Evolutionary conservation across 1,140 invertebrate genomes (phyloP).

Genomic region (Musca domestica): DNA sequence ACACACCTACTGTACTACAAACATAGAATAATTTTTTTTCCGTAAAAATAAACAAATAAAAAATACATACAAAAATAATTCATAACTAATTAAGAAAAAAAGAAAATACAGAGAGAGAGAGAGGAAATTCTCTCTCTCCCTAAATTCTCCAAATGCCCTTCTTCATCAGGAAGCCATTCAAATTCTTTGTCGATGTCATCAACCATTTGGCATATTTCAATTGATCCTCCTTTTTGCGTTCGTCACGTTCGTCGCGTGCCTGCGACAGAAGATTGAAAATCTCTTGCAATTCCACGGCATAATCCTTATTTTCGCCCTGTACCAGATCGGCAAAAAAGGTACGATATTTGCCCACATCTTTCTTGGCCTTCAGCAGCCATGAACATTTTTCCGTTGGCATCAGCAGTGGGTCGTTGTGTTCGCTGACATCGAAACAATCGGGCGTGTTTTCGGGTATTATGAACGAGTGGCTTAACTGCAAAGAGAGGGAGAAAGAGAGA

Average conservation of each 20-base stretch:
- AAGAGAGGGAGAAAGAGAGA: constrained; percentile 17
- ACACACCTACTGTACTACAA: no score
- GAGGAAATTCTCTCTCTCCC: neutral
- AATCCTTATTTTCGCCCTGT: constrained; percentile 25
- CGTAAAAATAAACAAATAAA: no score
- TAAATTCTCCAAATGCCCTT: constrained; percentile 27
- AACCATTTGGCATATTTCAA: constrained; percentile 24
- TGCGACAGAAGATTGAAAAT: constrained; percentile 19
- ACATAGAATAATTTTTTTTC: no score
- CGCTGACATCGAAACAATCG: constrained; percentile 9
- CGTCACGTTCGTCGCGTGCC: constrained; percentile 19
- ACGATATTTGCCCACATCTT: constrained; percentile 24
- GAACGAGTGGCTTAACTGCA: constrained; percentile 19
- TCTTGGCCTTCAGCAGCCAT: constrained; percentile 14
- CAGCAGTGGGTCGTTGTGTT: constrained; percentile 16
- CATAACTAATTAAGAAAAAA: no score
- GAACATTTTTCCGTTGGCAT: constrained; percentile 20
- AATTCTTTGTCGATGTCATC: constrained; percentile 20
- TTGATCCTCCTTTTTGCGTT: neutral
- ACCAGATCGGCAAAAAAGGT: constrained; percentile 26
- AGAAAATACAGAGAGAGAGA: no score
- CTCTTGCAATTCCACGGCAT: constrained; percentile 25
- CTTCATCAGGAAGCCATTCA: constrained; percentile 20
- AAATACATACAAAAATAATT: no score
- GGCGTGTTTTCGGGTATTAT: constrained; percentile 10